Base-by-base conservation (phyloP, 1,140 invertebrate genomes). In the Leptinotarsa undecemlineata region DNA sequence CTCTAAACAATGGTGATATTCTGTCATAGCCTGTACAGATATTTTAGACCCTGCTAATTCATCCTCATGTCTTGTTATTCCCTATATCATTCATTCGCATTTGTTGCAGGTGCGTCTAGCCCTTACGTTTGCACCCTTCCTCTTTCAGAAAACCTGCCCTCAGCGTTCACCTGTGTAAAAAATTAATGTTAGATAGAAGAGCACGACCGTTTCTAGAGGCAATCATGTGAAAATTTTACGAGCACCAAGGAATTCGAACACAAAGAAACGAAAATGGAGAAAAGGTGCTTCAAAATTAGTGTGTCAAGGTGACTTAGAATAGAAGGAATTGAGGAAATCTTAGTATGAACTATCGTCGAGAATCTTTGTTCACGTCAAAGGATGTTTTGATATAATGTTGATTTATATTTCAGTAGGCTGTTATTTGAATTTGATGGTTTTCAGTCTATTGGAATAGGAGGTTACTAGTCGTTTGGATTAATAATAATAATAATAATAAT, bases 141-240 rank as follows among this genome's bases (percentile, higher is more conserved):
- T 5, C 51, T 15, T n/a, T 57, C 15, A 57, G 51, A 57, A 57
- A 57, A 57, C 51, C 51, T 57, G 51, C 51, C 51, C 51, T 57
- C 14, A n/a, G 51, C 51, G 51, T 57, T 57, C 51, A 57, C 51
- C 51, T 57, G 51, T 57, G 51, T 57, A 57, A 57, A 57, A 57
- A 57, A 57, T 17, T 57, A 57, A 57, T 57, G 51, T 8, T 57
- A 2, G 51, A 57, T 57, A 57, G 51, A 57, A 57, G 51, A 5
- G 17, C 8, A 14, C 15, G 15, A 8, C 15, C 51, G 51, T 57
- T 57, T 57, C 51, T 57, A 17, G n/a, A 4, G 15, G 51, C 3
- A 57, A 57, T 57, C 51, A 57, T 57, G 51, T 57, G 17, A 57
- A 57, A 57, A 57, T 57, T 57, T 57, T 57, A 57, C 51, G 51